phyloP scores from a whole-genome alignment of 2,113 vertebrate species.

The Beaufortia kweichowensis region DNA sequence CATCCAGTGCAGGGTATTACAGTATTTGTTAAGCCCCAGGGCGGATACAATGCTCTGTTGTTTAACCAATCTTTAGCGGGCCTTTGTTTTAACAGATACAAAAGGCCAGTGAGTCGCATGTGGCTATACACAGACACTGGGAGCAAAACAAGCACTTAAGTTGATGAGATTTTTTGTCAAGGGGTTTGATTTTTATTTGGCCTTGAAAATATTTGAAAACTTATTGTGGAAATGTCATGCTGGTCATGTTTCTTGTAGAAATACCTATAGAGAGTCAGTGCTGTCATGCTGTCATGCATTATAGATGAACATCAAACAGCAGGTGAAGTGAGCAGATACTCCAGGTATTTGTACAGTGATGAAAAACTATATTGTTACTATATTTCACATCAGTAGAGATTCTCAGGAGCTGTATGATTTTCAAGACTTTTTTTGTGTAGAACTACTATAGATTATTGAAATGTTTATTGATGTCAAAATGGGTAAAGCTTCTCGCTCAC shows the following conservation, averaged over 20 bases:
- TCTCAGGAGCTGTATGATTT: neutral
- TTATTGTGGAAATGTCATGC: neutral
- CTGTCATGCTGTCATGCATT: neutral
- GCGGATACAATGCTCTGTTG: constrained; percentile 8
- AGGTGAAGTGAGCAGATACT: constrained; percentile 4
- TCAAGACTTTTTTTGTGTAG: neutral
- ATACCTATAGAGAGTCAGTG: neutral
- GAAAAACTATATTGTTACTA: neutral
- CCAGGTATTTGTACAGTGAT: neutral
- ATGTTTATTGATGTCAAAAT: no score
- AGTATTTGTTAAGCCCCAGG: neutral
- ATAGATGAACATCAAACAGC: constrained; percentile 9
- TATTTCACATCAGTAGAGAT: no score
- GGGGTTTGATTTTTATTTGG: neutral
- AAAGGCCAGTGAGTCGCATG: neutral
- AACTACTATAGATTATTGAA: neutral
- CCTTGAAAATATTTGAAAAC: neutral
- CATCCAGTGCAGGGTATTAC: neutral
- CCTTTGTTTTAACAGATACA: neutral
- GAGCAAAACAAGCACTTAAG: constrained; percentile 6
- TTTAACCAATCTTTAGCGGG: constrained; percentile 12
- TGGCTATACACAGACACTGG: neutral
- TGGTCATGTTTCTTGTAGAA: constrained; percentile 2
- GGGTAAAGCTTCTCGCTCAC: neutral
- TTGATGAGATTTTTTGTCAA: neutral